A percentile compares a stretch with the other conserved stretches of the same genome.
These are phyloP conservation scores for Tetrapedia diversipes DNA, from an alignment of 2,888 invertebrate genomes.

Conservation along the genomic window DNA sequence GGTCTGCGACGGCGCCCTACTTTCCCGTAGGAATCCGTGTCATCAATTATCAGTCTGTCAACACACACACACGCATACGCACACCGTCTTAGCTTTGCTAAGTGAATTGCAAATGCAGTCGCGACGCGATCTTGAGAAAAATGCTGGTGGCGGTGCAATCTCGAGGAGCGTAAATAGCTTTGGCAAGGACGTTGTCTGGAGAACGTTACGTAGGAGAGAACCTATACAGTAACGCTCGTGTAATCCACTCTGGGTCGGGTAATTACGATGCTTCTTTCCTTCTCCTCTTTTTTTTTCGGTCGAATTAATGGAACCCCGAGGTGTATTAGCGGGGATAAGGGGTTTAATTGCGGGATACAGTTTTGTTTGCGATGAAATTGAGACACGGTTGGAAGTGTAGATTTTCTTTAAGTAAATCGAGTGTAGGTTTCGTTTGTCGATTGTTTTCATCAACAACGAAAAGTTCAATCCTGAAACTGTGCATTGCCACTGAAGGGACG, in stretches of 20 bases:
- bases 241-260: neutral
- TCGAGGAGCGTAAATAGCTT: neutral
- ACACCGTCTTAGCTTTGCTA: constrained; percentile 2
- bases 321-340: neutral
- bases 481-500: no score
- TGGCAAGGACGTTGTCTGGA: neutral
- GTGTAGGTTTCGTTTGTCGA: no score
- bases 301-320: neutral
- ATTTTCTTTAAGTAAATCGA: no score
- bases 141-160: constrained; percentile 21
- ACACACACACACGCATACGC: neutral
- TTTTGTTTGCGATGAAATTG: neutral
- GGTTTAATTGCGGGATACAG: neutral
- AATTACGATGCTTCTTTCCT: neutral
- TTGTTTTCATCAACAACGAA: no score
- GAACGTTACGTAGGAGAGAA: neutral
- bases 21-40: constrained; percentile 28
- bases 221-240: neutral
- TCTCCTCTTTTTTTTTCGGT: no score
- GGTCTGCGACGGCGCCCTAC: constrained; percentile 11
- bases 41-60: constrained; percentile 64
- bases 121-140: constrained; percentile 32
- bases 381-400: neutral
- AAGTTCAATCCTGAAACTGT: no score
- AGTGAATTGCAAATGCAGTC: constrained; percentile 56